phyloP scores from a whole-genome alignment of 2,113 vertebrate genomes.

The Pyrgilauda ruficollis region DNA sequence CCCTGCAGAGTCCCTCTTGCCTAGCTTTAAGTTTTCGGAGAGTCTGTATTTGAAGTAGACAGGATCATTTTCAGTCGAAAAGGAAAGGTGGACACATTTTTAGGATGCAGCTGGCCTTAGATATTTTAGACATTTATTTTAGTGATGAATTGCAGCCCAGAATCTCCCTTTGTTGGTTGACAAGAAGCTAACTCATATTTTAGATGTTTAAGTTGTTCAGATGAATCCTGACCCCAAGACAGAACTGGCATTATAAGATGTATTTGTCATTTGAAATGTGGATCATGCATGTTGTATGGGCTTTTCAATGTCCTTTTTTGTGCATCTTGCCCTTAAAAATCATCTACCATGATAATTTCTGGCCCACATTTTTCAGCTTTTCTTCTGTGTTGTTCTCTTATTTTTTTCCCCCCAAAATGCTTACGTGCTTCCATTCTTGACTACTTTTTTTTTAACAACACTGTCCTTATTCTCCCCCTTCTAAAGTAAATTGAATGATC shows the following conservation, averaged over 20 bases:
- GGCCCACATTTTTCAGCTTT: neutral
- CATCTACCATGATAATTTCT: neutral
- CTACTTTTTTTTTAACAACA: neutral
- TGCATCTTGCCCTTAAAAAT: neutral
- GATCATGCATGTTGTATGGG: neutral
- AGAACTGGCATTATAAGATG: neutral
- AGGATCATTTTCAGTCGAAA: neutral
- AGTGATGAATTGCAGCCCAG: neutral
- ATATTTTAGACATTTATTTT: neutral
- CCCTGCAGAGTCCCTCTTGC: neutral
- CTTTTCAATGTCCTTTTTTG: neutral
- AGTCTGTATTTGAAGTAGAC: neutral
- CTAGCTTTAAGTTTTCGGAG: neutral
- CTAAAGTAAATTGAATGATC: neutral
- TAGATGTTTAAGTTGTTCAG: neutral
- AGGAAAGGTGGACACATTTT: neutral
- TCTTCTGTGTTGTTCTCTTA: neutral
- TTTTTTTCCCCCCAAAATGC: neutral
- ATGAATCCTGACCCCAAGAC: neutral
- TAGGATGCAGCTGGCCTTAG: neutral
- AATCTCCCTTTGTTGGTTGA: neutral
- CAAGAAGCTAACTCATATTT: neutral
- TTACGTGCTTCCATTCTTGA: neutral
- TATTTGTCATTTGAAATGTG: neutral
- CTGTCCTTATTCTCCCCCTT: neutral